Evolutionary conservation across 2,888 invertebrate genomes (phyloP), one percentile per base, ranked within the genome.

Genomic region (Synanthedon andrenaeformis): DNA sequence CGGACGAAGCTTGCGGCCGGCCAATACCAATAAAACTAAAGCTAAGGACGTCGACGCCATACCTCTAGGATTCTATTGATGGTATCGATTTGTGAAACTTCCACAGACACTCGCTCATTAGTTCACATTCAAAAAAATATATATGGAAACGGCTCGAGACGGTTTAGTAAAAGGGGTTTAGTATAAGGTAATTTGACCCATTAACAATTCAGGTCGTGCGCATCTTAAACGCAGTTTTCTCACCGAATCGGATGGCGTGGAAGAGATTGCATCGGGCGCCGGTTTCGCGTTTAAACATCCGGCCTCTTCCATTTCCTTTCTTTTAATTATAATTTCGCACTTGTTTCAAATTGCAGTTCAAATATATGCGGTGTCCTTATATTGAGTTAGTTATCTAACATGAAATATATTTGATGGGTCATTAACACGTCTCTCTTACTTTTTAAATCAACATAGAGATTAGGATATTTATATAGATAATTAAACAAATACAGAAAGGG

Each of bases 1-100:
- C 86, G 85, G 86, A 86, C 86, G 86, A 67, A 70, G 76, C 71
- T 69, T 70, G 76, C 75, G 69, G 67, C 70, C 67, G 67, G 65
- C 76, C 82, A 82, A 82, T 83, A 79, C 79, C 76, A 79, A 83
- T 82, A 81, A 75, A 79, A 78, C 72, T 68, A 71, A 67, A 66
- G 70, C 67, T 66, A 57, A 66, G 62, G 67, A 71, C 74, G 70
- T 73, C 74, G 66, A 68, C 64, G 67, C 71, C 71, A 70, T 72
- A 67, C 69, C 72, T 69, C 67, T 65, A 65, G 65, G 62, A 65
- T 67, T 63, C 63, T 59, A 66, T 70, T 65, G 75, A 79, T 77
- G 76, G 74, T 74, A 76, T 77, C 77, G 67, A 69, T 75, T 65
- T 55, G 64, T 72, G 67, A 67, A 65, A 62, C 57, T 60, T 13